Evolutionary conservation across 2,113 vertebrate species (phyloP), one percentile per base, ranked within the genome.

Genomic region (Prinia subflava): DNA sequence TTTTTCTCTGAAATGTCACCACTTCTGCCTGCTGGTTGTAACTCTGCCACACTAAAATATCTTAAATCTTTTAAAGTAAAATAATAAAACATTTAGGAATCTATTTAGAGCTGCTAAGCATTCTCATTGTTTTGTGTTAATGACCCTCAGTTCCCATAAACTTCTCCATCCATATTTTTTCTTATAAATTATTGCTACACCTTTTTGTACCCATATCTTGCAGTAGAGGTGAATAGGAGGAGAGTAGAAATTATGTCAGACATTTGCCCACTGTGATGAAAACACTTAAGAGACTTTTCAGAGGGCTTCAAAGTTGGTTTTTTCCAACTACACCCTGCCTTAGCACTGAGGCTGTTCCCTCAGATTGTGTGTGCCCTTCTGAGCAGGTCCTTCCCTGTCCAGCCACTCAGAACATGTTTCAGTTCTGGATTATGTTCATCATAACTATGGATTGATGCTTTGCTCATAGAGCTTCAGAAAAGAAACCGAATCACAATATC

Each of bases 81-180:
- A 76, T 75, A 93, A 82, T 81, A 88, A 90, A 90, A 73, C 47
- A 79, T 84, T 92, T 89, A 78, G 65, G 53, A 93, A 87, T 37
- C 62, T 89, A 11, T 60, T 41, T 55, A 50, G 79, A 76, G 47
- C 49, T 88, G 25, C 76, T 92, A 56, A 95, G 11, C 7, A 35
- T 46, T 60, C 42, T 76, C n/a, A 17, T 49, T 71, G 49, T 53
- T 91, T 81, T 75, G n/a, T 6, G 1, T 86, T 93, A 88, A 92
- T 62, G 62, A 68, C n/a, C 60, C 16, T 60, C 53, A 16, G 31
- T 89, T 91, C 37, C 49, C 24, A 52, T 78, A 91, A 84, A 35
- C n/a, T 37, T 71, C 52, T 88, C 19, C 24, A 28, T 71, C 37
- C 59, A 42, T 90, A 93, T 94, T 94, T 92, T 28, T 44, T 42